Evolutionary conservation across 2,797 vertebrate genomes (phyloP), one percentile per base, ranked within the genome.

Genomic region (Botia almorhae): DNA sequence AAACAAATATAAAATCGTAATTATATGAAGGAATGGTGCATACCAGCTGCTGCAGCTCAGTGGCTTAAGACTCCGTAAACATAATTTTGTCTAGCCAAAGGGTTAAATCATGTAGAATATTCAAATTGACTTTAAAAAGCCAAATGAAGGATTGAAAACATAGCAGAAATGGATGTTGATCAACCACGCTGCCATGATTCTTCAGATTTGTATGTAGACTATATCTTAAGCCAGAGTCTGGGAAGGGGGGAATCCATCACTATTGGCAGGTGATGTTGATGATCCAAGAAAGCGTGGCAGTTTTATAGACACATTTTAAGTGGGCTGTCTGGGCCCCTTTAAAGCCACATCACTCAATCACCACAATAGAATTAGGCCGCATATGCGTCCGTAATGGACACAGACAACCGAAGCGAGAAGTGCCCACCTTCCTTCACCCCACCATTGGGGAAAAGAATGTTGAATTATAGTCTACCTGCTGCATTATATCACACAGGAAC

Each of bases 251-350:
- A 90, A 92, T 93, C 81, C 88, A 92, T 94, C 89, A 91, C 69
- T 87, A 80, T 84, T 89, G 88, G 64, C 85, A 85, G 84, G 82
- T 87, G 80, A 75, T 85, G 85, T 87, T 91, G 90, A 93, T 82
- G 88, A 90, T 76, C 84, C 78, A 82, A 89, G 89, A 91, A 85
- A 87, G 82, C 81, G 87, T 91, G 82, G 83, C 87, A 78, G 85
- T 84, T 92, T 93, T 90, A 91, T 89, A 86, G 89, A 89, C 74
- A 87, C 73, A 82, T 94, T 91, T 92, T 92, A 87, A 87, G 89
- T 87, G 83, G 86, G 88, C 89, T 91, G 91, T 89, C 90, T 87
- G 84, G 72, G 75, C 50, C 48, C 81, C 89, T 93, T 93, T 91
- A 92, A 90, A 90, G 85, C 81, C 48, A 65, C 89, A 92, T 93